Evolutionary conservation across 2,888 invertebrate species (phyloP), one percentile per base, ranked within the genome.

Genomic region (Aricia artaxerxes): DNA sequence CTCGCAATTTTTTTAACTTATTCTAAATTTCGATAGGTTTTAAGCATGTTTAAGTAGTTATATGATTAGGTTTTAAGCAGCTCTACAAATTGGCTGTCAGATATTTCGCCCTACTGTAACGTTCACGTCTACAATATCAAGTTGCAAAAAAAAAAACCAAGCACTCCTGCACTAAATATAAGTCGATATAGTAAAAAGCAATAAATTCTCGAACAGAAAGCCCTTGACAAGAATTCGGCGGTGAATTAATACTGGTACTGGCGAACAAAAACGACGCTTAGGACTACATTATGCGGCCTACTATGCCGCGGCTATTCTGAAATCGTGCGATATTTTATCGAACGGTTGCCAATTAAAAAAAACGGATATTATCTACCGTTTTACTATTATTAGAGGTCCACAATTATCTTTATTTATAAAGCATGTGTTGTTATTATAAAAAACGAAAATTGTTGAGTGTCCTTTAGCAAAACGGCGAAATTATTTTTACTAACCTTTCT

Each of bases 251-350:
- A 88, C 86, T 83, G 84, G 86, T 86, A 86, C 87, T 87, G 84
- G 84, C 84, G 78, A 83, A 86, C 85, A 88, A 88, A 87, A 87
- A 88, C 84, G 83, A 86, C 84, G 81, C 85, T 86, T 87, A 87
- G 35, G 69, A 69, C 69, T 4, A 69, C 69, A 82, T 82, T 82
- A 84, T 86, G 82, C 86, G 87, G 88, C 86, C 87, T 87, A 80
- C 79, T 83, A 81, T 81, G 82, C 80, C 81, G 73, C 60, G n/a
- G 9, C 73, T 82, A 84, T 83, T 82, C 38, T 2, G 73, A n/a
- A 24, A 77, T 40, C 57, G 38, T 77, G 72, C 79, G 80, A 79
- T 79, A 77, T 78, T 64, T 40, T 80, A 80, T 77, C 79, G 80
- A 60, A 78, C 49, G 31, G 35, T 24, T 76, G 13, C 3, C 1